These are phyloP conservation scores for Calidris pygmaea DNA, from an alignment of 2,113 vertebrate species.

Conservation along the genomic window DNA sequence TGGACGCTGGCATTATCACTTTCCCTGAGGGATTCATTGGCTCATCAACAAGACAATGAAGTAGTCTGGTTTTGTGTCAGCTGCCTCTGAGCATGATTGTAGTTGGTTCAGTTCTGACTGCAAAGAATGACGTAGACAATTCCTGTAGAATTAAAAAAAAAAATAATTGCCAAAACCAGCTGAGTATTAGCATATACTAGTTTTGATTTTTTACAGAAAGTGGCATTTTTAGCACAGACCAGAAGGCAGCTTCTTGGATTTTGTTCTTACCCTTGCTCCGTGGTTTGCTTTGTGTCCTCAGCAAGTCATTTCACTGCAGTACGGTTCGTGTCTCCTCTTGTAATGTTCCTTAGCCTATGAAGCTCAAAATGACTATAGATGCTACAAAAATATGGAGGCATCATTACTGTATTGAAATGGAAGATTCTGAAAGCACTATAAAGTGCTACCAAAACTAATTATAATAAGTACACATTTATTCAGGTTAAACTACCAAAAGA, in stretches of 20 bases:
- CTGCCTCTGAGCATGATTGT: background rate
- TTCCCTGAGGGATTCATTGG: background rate
- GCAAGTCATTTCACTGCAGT: background rate
- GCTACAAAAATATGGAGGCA: background rate
- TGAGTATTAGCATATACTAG: background rate
- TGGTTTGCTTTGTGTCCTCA: background rate
- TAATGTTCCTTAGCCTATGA: background rate
- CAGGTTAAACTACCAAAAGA: slow-evolving; percentile 22
- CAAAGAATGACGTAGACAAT: background rate
- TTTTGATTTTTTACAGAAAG: background rate
- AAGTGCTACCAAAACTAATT: slow-evolving; percentile 30
- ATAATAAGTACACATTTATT: background rate
- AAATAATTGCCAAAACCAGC: background rate
- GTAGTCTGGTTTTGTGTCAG: background rate
- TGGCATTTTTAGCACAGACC: background rate
- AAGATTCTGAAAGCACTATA: slow-evolving; percentile 12
- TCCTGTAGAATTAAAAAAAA: background rate
- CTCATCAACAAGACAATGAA: background rate
- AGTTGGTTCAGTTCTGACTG: background rate
- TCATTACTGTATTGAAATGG: slow-evolving; percentile 6
- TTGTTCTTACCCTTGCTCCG: background rate
- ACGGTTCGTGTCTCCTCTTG: background rate
- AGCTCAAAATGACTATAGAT: no score
- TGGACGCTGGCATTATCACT: background rate
- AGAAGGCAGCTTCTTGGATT: background rate